Base-by-base conservation (phyloP, 2,113 vertebrate genomes). In the Etheostoma cragini region DNA sequence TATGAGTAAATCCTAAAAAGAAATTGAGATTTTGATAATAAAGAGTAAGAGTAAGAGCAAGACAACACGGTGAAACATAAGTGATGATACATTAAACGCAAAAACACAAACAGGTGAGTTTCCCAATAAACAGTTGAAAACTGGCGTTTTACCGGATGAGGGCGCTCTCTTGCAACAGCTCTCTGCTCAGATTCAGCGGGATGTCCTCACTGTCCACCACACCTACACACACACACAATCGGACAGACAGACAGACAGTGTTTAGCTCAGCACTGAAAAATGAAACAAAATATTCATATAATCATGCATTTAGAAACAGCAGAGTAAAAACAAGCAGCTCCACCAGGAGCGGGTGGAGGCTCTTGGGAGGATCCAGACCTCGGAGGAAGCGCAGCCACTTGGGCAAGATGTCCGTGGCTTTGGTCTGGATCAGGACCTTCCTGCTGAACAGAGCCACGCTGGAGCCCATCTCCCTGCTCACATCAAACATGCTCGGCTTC, bases 181-280 rank as follows among this genome's bases (percentile, higher is more conserved):
- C 98, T 86, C 98, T 95, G 94, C 98, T 99, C 89, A 99, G 96
- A 88, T 99, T 99, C 83, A 99, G 91, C 1, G 98, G 98, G 79
- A 99, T 97, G 87, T 99, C 98, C 92, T 99, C 98, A 17, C 98
- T 99, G 96, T 99, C 98, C 89, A 99, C 98, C 85, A 99, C 97
- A 73, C 98, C 98, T 99, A 71, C 58, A 77, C 15, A 83, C 6
- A 8, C 50, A 66, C 45, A 65, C 6, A 35, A n/a, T n/a, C n/a
- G n/a, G n/a, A n/a, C n/a, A n/a, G n/a, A n/a, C 13, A 38, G n/a
- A 80, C 52, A 70, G 22, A 70, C 8, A 49, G 1, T 5, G 8
- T 33, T 62, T 2, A 83, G 21, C 12, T 45, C 50, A 65, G 42
- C 14, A 17, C 50, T n/a, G 3, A 22, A 66, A 35, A 64, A 24